Conservation (phyloP, 2,797 vertebrate species). For the Ctenopoma kingsleyae region DNA sequence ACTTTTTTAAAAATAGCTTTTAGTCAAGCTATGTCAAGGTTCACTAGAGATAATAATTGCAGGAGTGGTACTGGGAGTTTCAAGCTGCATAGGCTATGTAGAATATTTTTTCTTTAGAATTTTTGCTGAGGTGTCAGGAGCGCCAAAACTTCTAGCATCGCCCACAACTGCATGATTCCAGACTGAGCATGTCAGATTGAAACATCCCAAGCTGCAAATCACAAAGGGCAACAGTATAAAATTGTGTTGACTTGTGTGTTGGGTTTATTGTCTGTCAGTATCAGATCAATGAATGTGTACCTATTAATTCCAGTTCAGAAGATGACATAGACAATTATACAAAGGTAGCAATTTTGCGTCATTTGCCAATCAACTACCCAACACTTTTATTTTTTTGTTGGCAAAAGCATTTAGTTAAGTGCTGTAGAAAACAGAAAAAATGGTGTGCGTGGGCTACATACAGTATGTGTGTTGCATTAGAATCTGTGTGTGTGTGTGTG, state of each 20-base stretch:
- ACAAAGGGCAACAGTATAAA: not conserved
- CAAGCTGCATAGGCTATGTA: not conserved
- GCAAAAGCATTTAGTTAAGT: conserved; percentile 1
- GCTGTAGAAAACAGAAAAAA: not conserved
- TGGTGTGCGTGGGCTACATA: conserved; percentile 1
- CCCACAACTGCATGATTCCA: not conserved
- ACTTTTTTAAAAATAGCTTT: not conserved
- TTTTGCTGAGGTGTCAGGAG: not conserved
- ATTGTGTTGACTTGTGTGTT: not conserved
- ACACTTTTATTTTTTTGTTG: conserved; percentile 1
- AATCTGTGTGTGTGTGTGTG: conserved; percentile 19
- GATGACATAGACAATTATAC: not conserved
- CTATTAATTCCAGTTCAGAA: not conserved
- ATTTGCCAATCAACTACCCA: not conserved
- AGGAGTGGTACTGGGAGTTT: not conserved
- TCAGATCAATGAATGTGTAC: not conserved
- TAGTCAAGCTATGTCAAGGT: not conserved
- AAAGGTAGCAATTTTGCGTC: not conserved
- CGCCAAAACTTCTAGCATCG: not conserved
- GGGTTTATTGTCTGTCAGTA: not conserved
- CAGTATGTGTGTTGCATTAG: conserved; percentile 25
- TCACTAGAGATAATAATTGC: not conserved
- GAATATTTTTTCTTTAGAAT: not conserved
- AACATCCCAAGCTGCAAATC: not conserved
- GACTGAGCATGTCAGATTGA: not conserved